phyloP scores from a whole-genome alignment of 2,888 invertebrate genomes.

The Plemyria rubiginata region DNA sequence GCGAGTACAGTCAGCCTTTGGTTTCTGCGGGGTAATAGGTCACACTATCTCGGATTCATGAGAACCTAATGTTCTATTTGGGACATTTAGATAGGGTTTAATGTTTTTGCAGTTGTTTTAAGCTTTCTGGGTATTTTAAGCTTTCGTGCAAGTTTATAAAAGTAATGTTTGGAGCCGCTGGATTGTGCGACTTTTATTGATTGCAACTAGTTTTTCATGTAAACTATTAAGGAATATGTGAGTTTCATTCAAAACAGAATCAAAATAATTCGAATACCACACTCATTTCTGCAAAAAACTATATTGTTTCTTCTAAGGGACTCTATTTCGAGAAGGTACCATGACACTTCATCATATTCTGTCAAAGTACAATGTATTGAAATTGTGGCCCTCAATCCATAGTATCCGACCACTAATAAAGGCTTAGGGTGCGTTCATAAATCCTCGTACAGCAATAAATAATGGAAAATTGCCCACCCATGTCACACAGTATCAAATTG shows the following conservation, averaged over 20 bases:
- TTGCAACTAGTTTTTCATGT: too few species aligned
- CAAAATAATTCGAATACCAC: too few species aligned
- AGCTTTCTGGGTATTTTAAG: not conserved
- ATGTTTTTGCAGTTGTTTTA: constrained; percentile 7
- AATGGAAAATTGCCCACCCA: constrained; percentile 77
- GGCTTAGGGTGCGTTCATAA: constrained; percentile 65
- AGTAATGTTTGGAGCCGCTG: not conserved
- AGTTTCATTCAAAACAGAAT: too few species aligned
- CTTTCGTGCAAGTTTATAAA: not conserved
- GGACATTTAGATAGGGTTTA: constrained; percentile 6
- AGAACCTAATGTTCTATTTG: constrained; percentile 39
- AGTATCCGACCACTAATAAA: constrained; percentile 57
- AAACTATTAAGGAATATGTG: too few species aligned
- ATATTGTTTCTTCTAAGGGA: too few species aligned
- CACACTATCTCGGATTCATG: constrained; percentile 48
- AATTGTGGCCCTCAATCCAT: constrained; percentile 33
- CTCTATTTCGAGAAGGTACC: not conserved
- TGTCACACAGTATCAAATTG: constrained; percentile 74
- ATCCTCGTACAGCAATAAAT: constrained; percentile 69
- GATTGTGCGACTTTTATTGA: too few species aligned
- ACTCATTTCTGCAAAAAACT: too few species aligned
- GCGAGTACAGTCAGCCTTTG: constrained; percentile 53
- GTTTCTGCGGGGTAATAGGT: constrained; percentile 61
- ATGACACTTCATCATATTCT: constrained; percentile 16
- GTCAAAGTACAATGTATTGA: constrained; percentile 25